These are phyloP conservation scores for Baryphthengus martii DNA, from an alignment of 2,113 vertebrate genomes.

Conservation along the genomic window DNA sequence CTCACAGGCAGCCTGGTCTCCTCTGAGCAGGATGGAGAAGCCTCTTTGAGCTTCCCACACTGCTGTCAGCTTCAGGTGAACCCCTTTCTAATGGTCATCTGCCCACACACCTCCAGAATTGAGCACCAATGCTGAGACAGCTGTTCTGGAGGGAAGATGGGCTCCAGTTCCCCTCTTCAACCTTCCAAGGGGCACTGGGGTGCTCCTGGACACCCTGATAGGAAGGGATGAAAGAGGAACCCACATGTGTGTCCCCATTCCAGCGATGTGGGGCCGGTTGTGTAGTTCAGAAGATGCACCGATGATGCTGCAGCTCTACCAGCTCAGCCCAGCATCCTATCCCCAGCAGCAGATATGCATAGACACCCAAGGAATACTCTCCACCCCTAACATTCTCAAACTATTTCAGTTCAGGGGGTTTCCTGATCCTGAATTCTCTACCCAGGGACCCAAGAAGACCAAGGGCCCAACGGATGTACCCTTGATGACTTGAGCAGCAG, in stretches of 20 bases:
- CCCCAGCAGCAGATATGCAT: accelerated
- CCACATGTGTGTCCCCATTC: accelerated
- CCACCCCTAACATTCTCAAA: not conserved
- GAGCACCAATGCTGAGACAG: not conserved
- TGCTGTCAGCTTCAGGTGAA: not conserved
- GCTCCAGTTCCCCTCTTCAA: not conserved
- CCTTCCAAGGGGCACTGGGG: not conserved
- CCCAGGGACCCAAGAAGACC: not conserved
- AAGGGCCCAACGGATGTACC: too few relatives aligned
- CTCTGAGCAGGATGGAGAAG: not conserved
- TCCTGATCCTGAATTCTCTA: not conserved
- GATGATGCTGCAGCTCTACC: not conserved
- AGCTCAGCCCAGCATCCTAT: not conserved
- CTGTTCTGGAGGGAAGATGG: not conserved
- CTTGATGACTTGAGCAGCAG: not conserved
- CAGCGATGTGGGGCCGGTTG: not conserved
- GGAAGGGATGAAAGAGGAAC: not conserved
- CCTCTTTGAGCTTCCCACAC: not conserved
- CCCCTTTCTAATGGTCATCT: accelerated
- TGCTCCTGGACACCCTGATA: not conserved
- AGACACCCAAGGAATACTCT: not conserved
- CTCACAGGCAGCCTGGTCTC: not conserved
- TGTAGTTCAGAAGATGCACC: not conserved
- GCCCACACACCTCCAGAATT: accelerated
- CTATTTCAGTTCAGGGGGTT: not conserved